These are phyloP conservation scores for Lottia gigantea DNA, from an alignment of 2,888 invertebrate species.

Conservation along the genomic window DNA sequence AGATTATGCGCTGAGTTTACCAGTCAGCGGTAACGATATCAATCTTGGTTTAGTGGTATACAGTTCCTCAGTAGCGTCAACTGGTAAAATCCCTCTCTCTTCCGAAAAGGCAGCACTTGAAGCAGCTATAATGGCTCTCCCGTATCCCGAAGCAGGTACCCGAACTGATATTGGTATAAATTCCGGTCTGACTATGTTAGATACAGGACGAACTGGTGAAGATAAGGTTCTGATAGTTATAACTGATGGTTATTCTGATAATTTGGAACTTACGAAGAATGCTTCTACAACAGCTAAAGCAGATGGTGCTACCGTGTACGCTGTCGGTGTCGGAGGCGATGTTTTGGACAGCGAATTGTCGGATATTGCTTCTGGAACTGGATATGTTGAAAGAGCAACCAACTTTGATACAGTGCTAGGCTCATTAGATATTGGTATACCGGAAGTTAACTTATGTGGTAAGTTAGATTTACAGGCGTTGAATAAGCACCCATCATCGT, in stretches of 20 bases:
- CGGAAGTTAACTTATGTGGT: too few species aligned
- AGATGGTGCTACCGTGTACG: not conserved
- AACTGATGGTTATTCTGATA: not conserved
- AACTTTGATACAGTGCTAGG: too few species aligned
- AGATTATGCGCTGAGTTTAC: not conserved
- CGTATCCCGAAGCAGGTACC: constrained; percentile 3
- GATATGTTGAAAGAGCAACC: too few species aligned
- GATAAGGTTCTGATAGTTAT: not conserved
- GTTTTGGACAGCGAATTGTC: too few species aligned
- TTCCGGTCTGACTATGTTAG: not conserved
- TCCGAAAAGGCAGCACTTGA: not conserved
- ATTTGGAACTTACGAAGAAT: not conserved
- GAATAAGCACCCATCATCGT: too few species aligned
- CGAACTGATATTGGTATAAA: not conserved
- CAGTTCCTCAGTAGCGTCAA: not conserved
- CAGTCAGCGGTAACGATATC: not conserved
- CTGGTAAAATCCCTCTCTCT: not conserved
- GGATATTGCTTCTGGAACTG: too few species aligned
- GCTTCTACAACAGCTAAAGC: not conserved
- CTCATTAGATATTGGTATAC: too few species aligned
- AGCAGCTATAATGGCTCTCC: not conserved
- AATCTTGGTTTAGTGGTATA: constrained; percentile 2
- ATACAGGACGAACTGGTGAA: not conserved
- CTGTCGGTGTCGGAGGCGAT: not conserved
- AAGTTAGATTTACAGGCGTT: too few species aligned